Evolutionary conservation across 2,797 vertebrate species (phyloP), one percentile per base, ranked within the genome.

Genomic region (Enoplosus armatus): DNA sequence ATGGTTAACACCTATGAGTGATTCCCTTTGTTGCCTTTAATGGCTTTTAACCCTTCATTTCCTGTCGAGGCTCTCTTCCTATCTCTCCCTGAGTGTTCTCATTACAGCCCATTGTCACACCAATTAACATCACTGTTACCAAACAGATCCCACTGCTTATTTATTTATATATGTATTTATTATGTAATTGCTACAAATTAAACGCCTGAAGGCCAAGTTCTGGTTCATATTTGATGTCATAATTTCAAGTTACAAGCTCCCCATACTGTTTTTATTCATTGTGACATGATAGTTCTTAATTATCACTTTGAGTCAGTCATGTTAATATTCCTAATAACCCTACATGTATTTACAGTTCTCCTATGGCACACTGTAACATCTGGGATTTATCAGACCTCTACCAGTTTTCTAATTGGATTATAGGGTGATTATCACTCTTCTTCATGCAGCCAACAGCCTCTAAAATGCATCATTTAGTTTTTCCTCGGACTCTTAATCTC

Each of bases 401-500:
- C 15, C 10, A 0, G 15, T 2, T 67, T 48, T 50, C 3, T 24
- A 4, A 35, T 22, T 31, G 26, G 14, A 22, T 60, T 43, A 48
- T 33, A 27, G 6, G 2, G 47, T 41, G 16, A 26, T 41, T 2
- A 22, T 14, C 4, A 55, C 31, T 61, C 41, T 27, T 60, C 24
- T 15, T 61, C 2, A 15, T 43, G 14, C 15, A 6, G 15, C 1
- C 7, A 14, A 31, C 1, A 33, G 12, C 8, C 5, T 8, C 1
- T 18, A 41, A 29, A 18, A 33, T 53, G n/a, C 11, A 75, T 64
- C 5, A 76, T 50, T 41, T 2, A 6, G 1, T 11, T 0, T 62
- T 54, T 37, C n/a, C 14, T 50, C 54, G 58, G 12, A 50, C 12
- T 0, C 41, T 22, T 8, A 72, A 76, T 82, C 97, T 95, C 93